Percentiles rank a stretch among this genome's conserved stretches.
Evolutionary conservation across 2,888 invertebrate species (phyloP).

Genomic region (Folsomia manolachei): DNA sequence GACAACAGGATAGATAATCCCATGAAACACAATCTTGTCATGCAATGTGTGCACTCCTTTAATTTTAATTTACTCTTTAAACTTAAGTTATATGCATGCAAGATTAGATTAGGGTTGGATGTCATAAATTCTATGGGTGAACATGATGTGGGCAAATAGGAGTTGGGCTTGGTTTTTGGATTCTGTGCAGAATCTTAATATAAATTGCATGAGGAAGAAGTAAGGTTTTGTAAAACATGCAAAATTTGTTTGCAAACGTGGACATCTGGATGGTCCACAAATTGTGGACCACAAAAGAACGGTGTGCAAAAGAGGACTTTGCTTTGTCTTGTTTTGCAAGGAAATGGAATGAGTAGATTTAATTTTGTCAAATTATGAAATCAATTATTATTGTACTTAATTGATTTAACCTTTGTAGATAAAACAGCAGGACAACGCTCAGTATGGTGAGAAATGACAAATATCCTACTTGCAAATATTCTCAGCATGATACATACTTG

Average conservation of each 20-base stretch:
- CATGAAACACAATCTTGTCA: neutral
- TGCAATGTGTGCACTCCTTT: too few species aligned
- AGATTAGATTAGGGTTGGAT: neutral
- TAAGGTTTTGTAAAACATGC: neutral
- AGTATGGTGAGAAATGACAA: neutral
- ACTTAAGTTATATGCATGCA: neutral
- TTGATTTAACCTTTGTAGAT: neutral
- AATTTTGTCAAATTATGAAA: neutral
- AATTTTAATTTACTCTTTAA: neutral
- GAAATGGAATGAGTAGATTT: too few species aligned
- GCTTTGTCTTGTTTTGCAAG: neutral
- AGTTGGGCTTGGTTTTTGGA: neutral
- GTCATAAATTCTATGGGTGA: neutral
- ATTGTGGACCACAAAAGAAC: too few species aligned
- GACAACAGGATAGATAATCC: too few species aligned
- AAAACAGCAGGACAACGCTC: neutral
- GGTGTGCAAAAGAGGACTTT: neutral
- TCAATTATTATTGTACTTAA: neutral
- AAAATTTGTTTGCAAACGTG: neutral
- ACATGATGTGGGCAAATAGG: too few species aligned
- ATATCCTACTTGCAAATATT: too few species aligned
- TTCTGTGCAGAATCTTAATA: neutral
- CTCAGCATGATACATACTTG: too few species aligned
- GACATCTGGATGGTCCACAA: too few species aligned
- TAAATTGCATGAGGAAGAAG: neutral